Evolutionary conservation across 2,888 invertebrate species (phyloP).

Genomic region (Callyntrura guangdongensis): DNA sequence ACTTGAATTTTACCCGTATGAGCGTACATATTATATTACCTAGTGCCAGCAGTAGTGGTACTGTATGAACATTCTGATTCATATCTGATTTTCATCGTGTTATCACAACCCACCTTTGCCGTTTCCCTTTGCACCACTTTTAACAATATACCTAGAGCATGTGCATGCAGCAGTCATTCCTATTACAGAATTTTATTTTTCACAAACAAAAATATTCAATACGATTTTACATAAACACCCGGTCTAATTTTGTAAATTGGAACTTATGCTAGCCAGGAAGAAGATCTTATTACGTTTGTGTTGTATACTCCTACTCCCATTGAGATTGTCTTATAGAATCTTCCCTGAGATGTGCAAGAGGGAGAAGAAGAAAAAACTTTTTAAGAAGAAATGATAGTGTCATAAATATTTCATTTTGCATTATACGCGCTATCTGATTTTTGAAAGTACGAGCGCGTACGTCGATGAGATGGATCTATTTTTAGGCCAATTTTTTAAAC

Average conservation of each 20-base stretch:
- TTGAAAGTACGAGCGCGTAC: neutral
- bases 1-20: no score
- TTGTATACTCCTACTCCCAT: neutral
- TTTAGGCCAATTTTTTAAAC: conserved; percentile 13
- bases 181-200: neutral
- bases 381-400: conserved; percentile 38
- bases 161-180: conserved; percentile 43
- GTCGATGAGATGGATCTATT: conserved; percentile 9
- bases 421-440: conserved; percentile 13
- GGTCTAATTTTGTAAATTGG: conserved; percentile 23
- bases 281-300: no score
- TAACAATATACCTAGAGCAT: conserved; percentile 31
- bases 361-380: conserved; percentile 25
- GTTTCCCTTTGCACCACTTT: neutral
- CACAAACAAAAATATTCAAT: neutral
- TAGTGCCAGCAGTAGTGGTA: no score
- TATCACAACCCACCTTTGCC: conserved; percentile 27
- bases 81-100: conserved; percentile 49
- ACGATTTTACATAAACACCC: neutral
- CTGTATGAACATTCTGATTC: neutral
- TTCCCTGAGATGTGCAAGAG: neutral
- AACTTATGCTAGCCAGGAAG: neutral
- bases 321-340: neutral
- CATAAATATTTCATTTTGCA: conserved; percentile 53
- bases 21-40: neutral